Evolutionary conservation across 2,888 invertebrate genomes (phyloP).

Genomic region (Phortica magna): DNA sequence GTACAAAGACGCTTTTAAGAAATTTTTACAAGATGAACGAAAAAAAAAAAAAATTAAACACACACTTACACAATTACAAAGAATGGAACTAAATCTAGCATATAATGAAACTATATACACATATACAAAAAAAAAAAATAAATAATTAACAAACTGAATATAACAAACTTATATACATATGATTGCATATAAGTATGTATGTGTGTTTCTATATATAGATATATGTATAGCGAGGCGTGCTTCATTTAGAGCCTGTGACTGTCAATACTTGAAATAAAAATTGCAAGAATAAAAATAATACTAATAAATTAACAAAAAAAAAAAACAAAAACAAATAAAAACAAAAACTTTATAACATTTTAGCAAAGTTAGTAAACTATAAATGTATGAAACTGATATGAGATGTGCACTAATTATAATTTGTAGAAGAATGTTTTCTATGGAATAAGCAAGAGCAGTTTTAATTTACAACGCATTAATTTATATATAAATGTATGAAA

Average conservation of each 20-base stretch:
- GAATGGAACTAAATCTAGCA: slow-evolving; percentile 55
- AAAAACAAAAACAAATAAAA: slow-evolving; percentile 45
- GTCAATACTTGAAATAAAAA: slow-evolving; percentile 68
- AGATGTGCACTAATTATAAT: slow-evolving; percentile 44
- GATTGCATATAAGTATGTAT: slow-evolving; percentile 41
- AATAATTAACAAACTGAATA: slow-evolving; percentile 26
- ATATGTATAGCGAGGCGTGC: slow-evolving; percentile 60
- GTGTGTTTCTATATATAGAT: slow-evolving; percentile 43
- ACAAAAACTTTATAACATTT: slow-evolving; percentile 67
- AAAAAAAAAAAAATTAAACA: slow-evolving; percentile 11
- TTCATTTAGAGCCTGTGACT: slow-evolving; percentile 75
- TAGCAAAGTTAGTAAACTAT: slow-evolving; percentile 61
- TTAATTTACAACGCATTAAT: slow-evolving; percentile 27
- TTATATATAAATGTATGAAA: slow-evolving; percentile 29
- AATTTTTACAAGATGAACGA: slow-evolving; percentile 60
- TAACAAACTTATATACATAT: neutral
- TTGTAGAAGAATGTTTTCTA: slow-evolving; percentile 46
- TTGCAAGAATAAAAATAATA: neutral
- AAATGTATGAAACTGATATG: slow-evolving; percentile 38
- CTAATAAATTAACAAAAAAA: slow-evolving; percentile 43
- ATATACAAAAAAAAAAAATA: slow-evolving; percentile 49
- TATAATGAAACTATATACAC: slow-evolving; percentile 56
- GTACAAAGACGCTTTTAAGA: slow-evolving; percentile 72
- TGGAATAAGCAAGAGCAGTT: neutral
- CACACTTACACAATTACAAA: slow-evolving; percentile 25